Percentiles rank a stretch among this genome's conserved stretches.
These are phyloP conservation scores for Dromaius novaehollandiae DNA, from an alignment of 2,113 vertebrate species.

Conservation along the genomic window DNA sequence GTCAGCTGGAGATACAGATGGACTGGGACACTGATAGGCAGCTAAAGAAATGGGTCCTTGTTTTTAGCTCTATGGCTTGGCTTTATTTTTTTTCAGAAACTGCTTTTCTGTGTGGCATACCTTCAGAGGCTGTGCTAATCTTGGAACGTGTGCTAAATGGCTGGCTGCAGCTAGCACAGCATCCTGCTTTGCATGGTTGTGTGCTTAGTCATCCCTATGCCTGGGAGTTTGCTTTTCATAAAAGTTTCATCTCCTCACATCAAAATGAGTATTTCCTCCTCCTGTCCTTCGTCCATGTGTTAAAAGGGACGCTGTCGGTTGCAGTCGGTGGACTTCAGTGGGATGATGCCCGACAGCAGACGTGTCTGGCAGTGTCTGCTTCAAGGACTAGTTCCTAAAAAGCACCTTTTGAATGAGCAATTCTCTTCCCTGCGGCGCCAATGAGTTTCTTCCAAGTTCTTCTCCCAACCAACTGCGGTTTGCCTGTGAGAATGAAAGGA, in stretches of 20 bases:
- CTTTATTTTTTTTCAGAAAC: neutral
- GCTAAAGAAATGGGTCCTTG: neutral
- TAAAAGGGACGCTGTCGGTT: neutral
- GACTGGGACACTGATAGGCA: neutral
- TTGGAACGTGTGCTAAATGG: neutral
- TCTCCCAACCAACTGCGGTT: neutral
- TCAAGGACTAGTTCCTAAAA: rapidly evolving
- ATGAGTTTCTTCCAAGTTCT: neutral
- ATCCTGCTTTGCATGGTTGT: neutral
- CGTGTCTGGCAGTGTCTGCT: rapidly evolving
- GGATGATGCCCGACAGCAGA: neutral
- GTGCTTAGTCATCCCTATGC: slow-evolving; percentile 42
- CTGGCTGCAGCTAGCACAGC: neutral
- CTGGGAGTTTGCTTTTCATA: neutral
- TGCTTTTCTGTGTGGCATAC: neutral
- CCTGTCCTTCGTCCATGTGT: neutral
- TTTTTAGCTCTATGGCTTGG: neutral
- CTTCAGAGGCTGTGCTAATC: neutral
- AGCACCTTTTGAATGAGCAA: neutral
- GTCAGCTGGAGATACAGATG: neutral
- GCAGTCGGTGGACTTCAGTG: neutral
- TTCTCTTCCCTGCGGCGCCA: neutral
- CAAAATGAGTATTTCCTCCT: slow-evolving; percentile 1
- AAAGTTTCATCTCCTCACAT: neutral
- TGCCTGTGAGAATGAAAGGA: neutral